Base-by-base conservation (phyloP, 2,113 vertebrate species). In the Malaclemys terrapin region DNA sequence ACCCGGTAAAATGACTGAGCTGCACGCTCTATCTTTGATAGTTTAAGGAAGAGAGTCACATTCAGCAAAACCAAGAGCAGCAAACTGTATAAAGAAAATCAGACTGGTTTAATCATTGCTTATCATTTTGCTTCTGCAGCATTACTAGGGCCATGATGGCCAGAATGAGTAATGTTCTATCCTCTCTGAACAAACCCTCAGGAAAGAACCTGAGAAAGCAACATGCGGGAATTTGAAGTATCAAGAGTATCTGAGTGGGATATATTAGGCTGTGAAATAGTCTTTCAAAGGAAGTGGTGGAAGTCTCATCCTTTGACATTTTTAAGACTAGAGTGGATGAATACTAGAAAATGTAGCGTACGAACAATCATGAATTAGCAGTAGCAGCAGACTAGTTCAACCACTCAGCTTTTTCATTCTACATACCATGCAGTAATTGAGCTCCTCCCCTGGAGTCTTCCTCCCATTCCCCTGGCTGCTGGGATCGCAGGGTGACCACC, bases 11-110 rank as follows among this genome's bases (percentile, higher is more conserved):
- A 98, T 22, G 98, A 98, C 78, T 99, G 99, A 87, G 99, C 99
- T 9, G 99, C 98, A 47, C 99, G 98, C 95, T 99, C 99, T 98
- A 99, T 99, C 87, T 99, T 99, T 96, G 99, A 99, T 91, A 99
- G 95, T 96, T 99, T 99, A 80, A 99, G 97, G 96, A 99, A 99
- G 93, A 99, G 97, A 14, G 98, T 99, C 96, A 99, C 94, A 85
- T 99, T 99, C 98, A 99, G 97, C 94, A 99, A n/a, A 13, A 98
- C 98, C 89, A 99, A 98, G 72, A 99, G 96, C 87, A 99, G 96
- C 97, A 99, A 98, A 91, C 99, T 99, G 87, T 4, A 91, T 35
- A 92, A 54, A 95, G 56, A 84, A 72, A 83, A 90, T 88, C 29
- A 75, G 57, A 42, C 27, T 35, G 20, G 19, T 42, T 50, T 75